Evolutionary conservation across 1,140 invertebrate genomes (phyloP).

Genomic region (Brachionus asplanchnoidis): DNA sequence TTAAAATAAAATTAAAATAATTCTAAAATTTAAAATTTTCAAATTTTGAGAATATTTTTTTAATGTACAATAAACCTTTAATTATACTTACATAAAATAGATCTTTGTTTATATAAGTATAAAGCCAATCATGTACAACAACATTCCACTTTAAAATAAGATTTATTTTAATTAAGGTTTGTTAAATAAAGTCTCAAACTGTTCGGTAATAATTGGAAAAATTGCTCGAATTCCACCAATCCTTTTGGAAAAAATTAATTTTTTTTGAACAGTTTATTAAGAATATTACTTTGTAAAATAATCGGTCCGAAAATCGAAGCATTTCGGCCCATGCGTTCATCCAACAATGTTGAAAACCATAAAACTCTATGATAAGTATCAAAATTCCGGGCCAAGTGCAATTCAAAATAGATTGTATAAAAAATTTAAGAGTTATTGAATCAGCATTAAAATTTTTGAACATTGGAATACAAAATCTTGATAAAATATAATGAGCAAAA

Average conservation of each 20-base stretch:
- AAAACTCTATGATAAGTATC: constrained; percentile 71
- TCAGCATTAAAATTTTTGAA: constrained; percentile 67
- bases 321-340: constrained; percentile 81
- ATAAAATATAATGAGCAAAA: constrained; percentile 72
- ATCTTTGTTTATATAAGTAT: constrained; percentile 83
- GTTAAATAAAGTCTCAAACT: background rate
- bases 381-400: constrained; percentile 71
- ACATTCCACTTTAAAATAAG: constrained; percentile 75
- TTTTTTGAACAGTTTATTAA: background rate
- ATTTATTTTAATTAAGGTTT: background rate
- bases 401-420: constrained; percentile 67
- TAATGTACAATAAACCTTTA: too few species aligned
- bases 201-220: constrained; percentile 71
- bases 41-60: too few species aligned
- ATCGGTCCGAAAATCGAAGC: constrained; percentile 73
- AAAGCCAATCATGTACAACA: constrained; percentile 88
- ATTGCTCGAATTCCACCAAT: constrained; percentile 86
- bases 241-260: constrained; percentile 59
- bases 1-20: constrained; percentile 61
- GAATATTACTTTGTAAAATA: constrained; percentile 56
- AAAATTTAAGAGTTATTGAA: constrained; percentile 60
- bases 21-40: background rate
- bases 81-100: constrained; percentile 62
- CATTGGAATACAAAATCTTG: constrained; percentile 67
- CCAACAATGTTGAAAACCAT: constrained; percentile 78